Evolutionary conservation across 2,797 vertebrate species (phyloP), one percentile per base, ranked within the genome.

Genomic region (Distichodus sexfasciatus): DNA sequence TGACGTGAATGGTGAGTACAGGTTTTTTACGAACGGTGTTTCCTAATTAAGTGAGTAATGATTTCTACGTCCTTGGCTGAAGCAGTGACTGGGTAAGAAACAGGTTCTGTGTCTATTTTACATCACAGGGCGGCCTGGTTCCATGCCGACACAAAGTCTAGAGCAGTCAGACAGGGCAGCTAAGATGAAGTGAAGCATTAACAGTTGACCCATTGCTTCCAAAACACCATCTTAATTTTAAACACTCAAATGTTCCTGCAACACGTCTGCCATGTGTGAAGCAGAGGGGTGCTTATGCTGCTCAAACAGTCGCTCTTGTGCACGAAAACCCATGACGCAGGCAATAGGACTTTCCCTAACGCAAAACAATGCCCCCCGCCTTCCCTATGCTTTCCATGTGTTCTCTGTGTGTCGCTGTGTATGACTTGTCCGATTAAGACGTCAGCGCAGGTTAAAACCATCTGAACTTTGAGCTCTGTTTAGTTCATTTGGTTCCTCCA

Each of bases 301-400:
- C 51, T 67, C 41, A 61, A 47, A 58, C 67, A 71, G 63, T 44
- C 41, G 55, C 66, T 62, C 65, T 72, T n/a, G 43, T 76, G 60
- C 46, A 53, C 59, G 67, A 74, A 76, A 76, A 74, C 63, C 62
- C 71, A 64, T 74, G 77, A 76, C 72, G 77, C 68, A 79, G 76
- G 76, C 66, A 79, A 59, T 55, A 71, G 64, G 64, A 64, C 47
- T 72, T 68, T 64, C 70, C 75, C 35, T 69, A 71, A 73, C 51
- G 51, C 57, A 57, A 66, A 75, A 66, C 55, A 40, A 5, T 35
- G 53, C 63, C 67, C 57, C 57, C 54, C 59, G 24, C 38, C 15
- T 63, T 57, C 63, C 58, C 65, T 66, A 59, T 51, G 62, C 67
- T 74, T 72, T 78, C 69, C 69, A 75, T 72, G 54, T 72, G 72